Conservation (phyloP, 92 coral and sea anemone species). For the Meandrina meandrites region DNA sequence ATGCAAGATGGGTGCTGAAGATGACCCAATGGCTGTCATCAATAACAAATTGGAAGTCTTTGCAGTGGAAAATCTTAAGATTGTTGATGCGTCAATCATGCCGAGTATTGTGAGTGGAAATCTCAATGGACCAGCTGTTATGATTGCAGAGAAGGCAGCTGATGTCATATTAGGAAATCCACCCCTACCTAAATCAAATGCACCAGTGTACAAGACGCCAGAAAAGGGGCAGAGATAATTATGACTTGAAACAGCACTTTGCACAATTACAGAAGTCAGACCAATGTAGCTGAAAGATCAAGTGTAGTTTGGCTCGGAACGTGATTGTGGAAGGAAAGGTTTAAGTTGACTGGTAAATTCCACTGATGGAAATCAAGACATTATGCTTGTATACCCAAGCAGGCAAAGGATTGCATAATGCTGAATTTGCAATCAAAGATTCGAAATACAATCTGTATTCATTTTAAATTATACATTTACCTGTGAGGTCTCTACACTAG, state of each 20-base stretch:
- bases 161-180: constrained; percentile 79
- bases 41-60: constrained; percentile 69
- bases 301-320: too few species aligned
- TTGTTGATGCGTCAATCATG: constrained; percentile 90
- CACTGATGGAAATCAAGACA: not conserved
- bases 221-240: constrained; percentile 42
- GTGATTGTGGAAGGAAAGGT: too few species aligned
- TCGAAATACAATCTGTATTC: not conserved
- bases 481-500: not conserved
- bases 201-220: constrained; percentile 76
- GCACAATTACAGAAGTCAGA: too few species aligned
- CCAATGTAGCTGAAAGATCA: too few species aligned
- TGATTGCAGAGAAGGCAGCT: constrained; percentile 91
- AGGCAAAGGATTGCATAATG: not conserved
- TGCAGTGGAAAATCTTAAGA: constrained; percentile 77
- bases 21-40: constrained; percentile 85
- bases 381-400: not conserved
- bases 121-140: constrained; percentile 87
- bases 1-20: constrained; percentile 82
- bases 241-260: not conserved
- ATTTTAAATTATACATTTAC: not conserved
- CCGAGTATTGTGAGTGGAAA: constrained; percentile 90
- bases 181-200: constrained; percentile 65
- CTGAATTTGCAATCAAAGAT: not conserved
- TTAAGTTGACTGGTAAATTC: not conserved